Base-by-base conservation (phyloP, 2,888 invertebrate species). In the Chloromyia formosa region DNA sequence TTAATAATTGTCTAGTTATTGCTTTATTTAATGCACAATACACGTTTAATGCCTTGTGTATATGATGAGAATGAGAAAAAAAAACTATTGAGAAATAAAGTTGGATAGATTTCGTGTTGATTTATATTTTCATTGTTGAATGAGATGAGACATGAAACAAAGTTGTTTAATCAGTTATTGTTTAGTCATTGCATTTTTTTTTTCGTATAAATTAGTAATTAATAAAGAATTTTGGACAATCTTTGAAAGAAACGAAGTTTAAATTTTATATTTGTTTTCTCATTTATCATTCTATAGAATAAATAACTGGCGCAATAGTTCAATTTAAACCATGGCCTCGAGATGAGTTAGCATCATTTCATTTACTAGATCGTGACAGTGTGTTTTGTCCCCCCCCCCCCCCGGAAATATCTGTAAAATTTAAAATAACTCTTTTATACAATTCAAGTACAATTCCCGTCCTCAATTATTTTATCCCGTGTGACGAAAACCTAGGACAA, bases 201-300 rank as follows among this genome's bases (percentile, higher is more conserved):
- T 60, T 69, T 69, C 45, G 27, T 69, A 69, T 69, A 20, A 69
- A 69, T 35, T 69, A 69, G 54, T 49, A 22, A 27, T 54, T 71
- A 71, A 71, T 71, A 71, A 71, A 71, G 49, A 54, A 56, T 71
- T 71, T 58, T 58, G 22, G 71, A 71, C 71, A 71, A 56, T 71
- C 71, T 71, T 71, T 56, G 20, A 56, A 71, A 66, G 22, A 56
- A 56, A 18, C 10, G 12, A 35, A 2, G 27, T 35, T 35, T 35
- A n/a, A n/a, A n/a, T n/a, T n/a, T n/a, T n/a, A n/a, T n/a, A n/a
- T n/a, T n/a, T n/a, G n/a, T n/a, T n/a, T n/a, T n/a, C n/a, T n/a
- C n/a, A n/a, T n/a, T n/a, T n/a, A n/a, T n/a, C n/a, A n/a, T n/a
- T n/a, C n/a, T n/a, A n/a, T n/a, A n/a, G n/a, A n/a, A n/a, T n/a